phyloP scores from a whole-genome alignment of 2,797 vertebrate species.

The Octomys mimax region DNA sequence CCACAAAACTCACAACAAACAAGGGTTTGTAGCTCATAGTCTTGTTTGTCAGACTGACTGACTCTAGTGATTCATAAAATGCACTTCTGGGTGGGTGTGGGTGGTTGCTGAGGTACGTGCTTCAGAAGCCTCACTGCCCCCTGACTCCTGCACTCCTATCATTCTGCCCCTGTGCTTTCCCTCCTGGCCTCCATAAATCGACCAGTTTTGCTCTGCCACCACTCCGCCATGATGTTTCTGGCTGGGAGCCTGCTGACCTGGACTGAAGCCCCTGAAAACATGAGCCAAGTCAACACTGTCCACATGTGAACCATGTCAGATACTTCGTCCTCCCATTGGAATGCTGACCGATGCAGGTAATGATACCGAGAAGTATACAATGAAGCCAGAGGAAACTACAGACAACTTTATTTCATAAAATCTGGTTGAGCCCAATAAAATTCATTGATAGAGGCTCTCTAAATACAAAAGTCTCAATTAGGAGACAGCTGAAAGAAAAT shows the following conservation, averaged over 20 bases:
- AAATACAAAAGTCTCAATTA: not conserved
- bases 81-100: not conserved
- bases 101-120: not conserved
- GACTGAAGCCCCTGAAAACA: not conserved
- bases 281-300: not conserved
- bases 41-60: not conserved
- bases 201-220: not conserved
- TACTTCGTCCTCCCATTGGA: not conserved
- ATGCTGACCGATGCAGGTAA: not conserved
- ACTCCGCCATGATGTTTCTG: not conserved
- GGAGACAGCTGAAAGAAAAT: not conserved
- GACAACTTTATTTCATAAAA: not conserved
- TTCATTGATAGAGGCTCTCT: not conserved
- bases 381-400: not conserved
- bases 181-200: not conserved
- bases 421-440: not conserved
- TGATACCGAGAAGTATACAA: not conserved
- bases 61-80: not conserved
- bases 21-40: not conserved
- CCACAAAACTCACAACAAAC: not conserved
- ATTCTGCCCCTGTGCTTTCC: not conserved
- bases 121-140: not conserved
- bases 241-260: not conserved
- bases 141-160: not conserved
- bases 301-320: too few relatives aligned